Conservation (phyloP, 2,888 invertebrate species). For the Brenthis ino region DNA sequence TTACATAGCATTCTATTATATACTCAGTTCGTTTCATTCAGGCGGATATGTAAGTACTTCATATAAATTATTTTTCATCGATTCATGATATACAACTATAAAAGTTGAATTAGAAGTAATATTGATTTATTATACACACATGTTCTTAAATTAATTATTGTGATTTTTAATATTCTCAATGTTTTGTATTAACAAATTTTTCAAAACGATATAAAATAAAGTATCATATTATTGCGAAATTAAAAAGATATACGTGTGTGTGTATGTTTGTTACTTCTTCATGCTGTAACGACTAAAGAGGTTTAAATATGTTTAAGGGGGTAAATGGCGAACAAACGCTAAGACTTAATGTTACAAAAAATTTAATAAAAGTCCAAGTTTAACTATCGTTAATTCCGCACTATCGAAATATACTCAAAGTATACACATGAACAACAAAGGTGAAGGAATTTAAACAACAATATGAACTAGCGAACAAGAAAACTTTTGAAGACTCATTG, state of each 20-base stretch:
- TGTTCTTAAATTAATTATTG: too few species aligned
- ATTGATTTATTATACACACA: not conserved
- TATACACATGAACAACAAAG: conserved; percentile 3
- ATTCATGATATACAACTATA: not conserved
- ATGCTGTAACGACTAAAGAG: too few species aligned
- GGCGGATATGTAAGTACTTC: not conserved
- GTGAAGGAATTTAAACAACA: conserved; percentile 19
- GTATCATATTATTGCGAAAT: too few species aligned
- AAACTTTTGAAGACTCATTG: conserved; percentile 25
- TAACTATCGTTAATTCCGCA: not conserved
- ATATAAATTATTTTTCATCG: not conserved
- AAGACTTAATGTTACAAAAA: too few species aligned
- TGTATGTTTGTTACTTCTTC: too few species aligned
- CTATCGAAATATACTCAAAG: not conserved
- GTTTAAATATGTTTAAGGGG: too few species aligned
- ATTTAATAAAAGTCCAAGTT: not conserved
- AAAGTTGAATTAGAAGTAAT: not conserved
- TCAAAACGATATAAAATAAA: too few species aligned
- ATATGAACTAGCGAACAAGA: conserved; percentile 13
- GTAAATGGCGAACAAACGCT: too few species aligned
- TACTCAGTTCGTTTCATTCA: not conserved
- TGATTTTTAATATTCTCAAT: too few species aligned
- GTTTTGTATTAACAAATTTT: too few species aligned
- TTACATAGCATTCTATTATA: not conserved
- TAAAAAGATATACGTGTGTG: too few species aligned